Evolutionary conservation across 1,140 invertebrate species (phyloP).

Genomic region (Ceratina japonica): DNA sequence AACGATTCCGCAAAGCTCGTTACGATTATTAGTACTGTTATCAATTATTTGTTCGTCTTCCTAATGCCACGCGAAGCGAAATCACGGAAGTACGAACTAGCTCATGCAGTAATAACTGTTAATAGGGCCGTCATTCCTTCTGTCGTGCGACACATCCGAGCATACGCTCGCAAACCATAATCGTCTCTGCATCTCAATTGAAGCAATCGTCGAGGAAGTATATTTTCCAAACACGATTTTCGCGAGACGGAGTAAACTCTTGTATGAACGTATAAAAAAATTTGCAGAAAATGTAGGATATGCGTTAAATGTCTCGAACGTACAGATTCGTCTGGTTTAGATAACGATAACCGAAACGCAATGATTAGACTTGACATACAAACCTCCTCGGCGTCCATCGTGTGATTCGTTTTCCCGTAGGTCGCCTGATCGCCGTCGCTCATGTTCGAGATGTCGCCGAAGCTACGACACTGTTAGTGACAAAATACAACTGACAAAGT

Average conservation of each 20-base stretch:
- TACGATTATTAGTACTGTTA: conserved; percentile 48
- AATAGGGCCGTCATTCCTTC: conserved; percentile 43
- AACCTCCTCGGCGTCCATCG: conserved; percentile 74
- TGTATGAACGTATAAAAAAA: no score
- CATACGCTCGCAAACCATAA: conserved; percentile 18
- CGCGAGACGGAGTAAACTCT: no score
- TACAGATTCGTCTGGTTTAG: no score
- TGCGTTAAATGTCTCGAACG: no score
- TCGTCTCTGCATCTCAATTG: background rate
- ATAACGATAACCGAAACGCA: background rate
- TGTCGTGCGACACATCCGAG: conserved; percentile 17
- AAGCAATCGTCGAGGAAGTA: background rate
- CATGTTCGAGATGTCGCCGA: conserved; percentile 82
- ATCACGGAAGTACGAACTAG: conserved; percentile 48
- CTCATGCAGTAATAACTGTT: conserved; percentile 58
- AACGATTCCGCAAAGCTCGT: conserved; percentile 40
- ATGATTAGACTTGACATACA: conserved; percentile 53
- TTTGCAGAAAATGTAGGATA: no score
- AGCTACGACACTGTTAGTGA: conserved; percentile 82
- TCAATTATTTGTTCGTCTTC: conserved; percentile 33
- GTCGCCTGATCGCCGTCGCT: conserved; percentile 74
- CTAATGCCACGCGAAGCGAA: conserved; percentile 47
- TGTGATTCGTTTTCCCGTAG: conserved; percentile 62
- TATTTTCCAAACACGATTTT: no score
- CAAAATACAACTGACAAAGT: conserved; percentile 67